Evolutionary conservation across 2,113 vertebrate genomes (phyloP).

Genomic region (Ranitomeya variabilis): DNA sequence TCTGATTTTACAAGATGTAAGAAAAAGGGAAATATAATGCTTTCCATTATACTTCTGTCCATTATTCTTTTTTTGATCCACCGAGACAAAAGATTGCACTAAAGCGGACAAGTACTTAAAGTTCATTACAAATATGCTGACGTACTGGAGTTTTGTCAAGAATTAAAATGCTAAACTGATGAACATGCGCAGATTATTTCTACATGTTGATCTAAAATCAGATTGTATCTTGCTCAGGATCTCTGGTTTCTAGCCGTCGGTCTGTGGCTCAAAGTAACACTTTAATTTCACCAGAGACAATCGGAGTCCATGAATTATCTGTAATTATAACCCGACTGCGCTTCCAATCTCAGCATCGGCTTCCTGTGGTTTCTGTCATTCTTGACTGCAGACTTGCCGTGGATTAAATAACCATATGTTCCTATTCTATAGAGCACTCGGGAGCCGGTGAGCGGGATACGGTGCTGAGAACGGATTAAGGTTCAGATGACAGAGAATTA

Average conservation of each 20-base stretch:
- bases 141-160: background rate
- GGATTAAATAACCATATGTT: background rate
- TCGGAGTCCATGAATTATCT: background rate
- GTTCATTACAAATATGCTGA: background rate
- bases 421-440: background rate
- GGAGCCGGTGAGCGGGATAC: background rate
- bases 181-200: background rate
- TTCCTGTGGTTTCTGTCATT: conserved; percentile 12
- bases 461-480: background rate
- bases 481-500: background rate
- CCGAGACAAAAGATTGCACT: too few relatives aligned
- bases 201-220: background rate
- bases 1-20: too few relatives aligned
- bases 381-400: background rate
- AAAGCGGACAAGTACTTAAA: background rate
- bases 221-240: background rate
- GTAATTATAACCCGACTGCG: background rate
- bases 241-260: background rate
- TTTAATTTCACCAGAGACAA: background rate
- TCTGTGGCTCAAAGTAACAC: background rate
- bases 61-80: too few relatives aligned
- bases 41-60: too few relatives aligned
- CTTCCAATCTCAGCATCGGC: background rate
- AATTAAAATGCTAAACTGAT: background rate
- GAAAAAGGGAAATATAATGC: too few relatives aligned